These are phyloP conservation scores for Echinometra lucunter DNA, from an alignment of 53 echinoderm and acorn worm species.

Conservation along the genomic window DNA sequence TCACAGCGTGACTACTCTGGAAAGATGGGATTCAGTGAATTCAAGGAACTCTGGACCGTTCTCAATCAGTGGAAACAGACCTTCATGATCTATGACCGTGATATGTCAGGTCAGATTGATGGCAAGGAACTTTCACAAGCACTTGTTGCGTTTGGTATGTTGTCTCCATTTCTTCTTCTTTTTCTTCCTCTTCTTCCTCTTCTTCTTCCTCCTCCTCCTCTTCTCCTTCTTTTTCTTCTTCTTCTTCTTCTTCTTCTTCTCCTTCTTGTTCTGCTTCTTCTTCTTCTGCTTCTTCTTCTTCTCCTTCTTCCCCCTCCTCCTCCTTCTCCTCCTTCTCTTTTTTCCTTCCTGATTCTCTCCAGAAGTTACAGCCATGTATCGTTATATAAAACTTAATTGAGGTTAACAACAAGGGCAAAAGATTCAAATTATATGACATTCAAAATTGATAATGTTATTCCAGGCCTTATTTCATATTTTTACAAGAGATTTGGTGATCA, in stretches of 20 bases:
- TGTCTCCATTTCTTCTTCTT: not conserved
- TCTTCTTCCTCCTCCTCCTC: not conserved
- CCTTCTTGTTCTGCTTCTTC: not conserved
- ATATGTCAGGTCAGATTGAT: slow-evolving; percentile 89
- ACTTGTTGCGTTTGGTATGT: slow-evolving; percentile 87
- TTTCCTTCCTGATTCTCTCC: not conserved
- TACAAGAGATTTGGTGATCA: too few relatives aligned
- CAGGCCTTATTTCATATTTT: too few relatives aligned
- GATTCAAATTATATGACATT: too few relatives aligned
- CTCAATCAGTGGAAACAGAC: slow-evolving; percentile 93
- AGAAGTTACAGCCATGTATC: too few relatives aligned
- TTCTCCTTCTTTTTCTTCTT: not conserved
- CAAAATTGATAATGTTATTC: too few relatives aligned
- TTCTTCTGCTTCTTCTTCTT: not conserved
- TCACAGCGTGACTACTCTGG: slow-evolving; percentile 90
- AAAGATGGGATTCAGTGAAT: slow-evolving; percentile 95
- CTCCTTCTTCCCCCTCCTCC: not conserved
- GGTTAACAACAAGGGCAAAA: too few relatives aligned
- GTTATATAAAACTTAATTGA: too few relatives aligned
- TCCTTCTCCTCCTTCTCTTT: not conserved
- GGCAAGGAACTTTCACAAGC: slow-evolving; percentile 81
- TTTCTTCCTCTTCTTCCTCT: too few relatives aligned
- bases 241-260: too few relatives aligned
- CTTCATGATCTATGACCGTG: slow-evolving; percentile 83
- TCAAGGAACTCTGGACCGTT: slow-evolving; percentile 95